These are phyloP conservation scores for Silurus glanis DNA, from an alignment of 2,113 vertebrate species.

Conservation along the genomic window DNA sequence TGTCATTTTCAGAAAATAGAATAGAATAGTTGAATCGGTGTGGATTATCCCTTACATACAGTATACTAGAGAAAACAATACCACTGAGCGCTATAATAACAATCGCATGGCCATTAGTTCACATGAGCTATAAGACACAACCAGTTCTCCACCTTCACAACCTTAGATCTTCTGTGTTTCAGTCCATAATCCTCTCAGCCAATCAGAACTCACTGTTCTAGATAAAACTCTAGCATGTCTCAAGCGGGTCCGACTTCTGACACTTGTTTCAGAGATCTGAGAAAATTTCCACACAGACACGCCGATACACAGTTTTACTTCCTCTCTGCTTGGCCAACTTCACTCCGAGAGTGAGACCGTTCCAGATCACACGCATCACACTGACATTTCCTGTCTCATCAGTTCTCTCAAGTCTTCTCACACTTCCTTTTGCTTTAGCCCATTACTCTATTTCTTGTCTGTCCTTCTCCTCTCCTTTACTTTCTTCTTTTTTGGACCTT, in stretches of 20 bases:
- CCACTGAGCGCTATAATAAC: neutral
- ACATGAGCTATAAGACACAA: neutral
- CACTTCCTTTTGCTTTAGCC: neutral
- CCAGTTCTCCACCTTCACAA: neutral
- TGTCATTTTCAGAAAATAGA: neutral
- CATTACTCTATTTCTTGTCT: neutral
- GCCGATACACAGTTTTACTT: neutral
- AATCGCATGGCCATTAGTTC: neutral
- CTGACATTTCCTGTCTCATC: conserved; percentile 10
- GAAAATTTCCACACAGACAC: conserved; percentile 1
- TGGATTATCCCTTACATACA: neutral
- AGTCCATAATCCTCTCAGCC: neutral
- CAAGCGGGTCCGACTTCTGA: neutral
- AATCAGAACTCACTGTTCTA: neutral
- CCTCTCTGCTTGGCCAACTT: conserved; percentile 5
- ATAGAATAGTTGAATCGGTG: no score
- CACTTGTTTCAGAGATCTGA: conserved; percentile 20
- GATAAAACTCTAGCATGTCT: neutral
- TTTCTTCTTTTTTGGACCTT: neutral
- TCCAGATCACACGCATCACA: conserved; percentile 8
- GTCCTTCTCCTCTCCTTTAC: neutral
- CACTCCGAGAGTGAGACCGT: neutral
- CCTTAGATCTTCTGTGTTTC: neutral
- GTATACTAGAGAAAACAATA: neutral
- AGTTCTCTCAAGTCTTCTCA: conserved; percentile 7